phyloP scores from a whole-genome alignment of 2,888 invertebrate species.

The Drosophila fungiperda region DNA sequence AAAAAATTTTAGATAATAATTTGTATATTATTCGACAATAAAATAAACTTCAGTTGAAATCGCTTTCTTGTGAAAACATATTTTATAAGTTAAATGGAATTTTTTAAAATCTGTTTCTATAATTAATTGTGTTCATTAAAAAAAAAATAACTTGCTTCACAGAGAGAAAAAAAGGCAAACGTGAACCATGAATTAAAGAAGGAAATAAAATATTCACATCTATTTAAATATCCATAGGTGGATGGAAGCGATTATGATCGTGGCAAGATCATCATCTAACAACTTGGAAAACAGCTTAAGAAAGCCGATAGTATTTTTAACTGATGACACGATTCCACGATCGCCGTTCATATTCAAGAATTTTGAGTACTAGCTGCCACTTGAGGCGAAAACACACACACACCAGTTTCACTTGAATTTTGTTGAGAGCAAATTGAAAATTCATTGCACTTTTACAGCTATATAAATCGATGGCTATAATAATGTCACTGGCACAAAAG shows the following conservation, averaged over 20 bases:
- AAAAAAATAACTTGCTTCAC: neutral
- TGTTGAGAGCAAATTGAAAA: conserved; percentile 28
- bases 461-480: conserved; percentile 55
- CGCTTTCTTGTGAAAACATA: neutral
- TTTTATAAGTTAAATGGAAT: neutral
- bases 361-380: conserved; percentile 7
- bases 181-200: neutral
- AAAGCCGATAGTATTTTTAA: conserved; percentile 10
- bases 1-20: neutral
- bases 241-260: neutral
- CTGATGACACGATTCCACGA: conserved; percentile 31
- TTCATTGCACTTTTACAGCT: conserved; percentile 41
- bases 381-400: neutral
- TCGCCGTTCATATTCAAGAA: conserved; percentile 7
- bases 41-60: neutral
- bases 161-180: neutral
- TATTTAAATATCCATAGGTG: neutral
- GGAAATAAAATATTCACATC: neutral
- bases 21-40: too few species aligned
- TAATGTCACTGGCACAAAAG: conserved; percentile 45
- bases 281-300: conserved; percentile 8
- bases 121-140: neutral
- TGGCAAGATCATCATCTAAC: conserved; percentile 10
- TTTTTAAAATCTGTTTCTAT: neutral
- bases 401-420: conserved; percentile 25